These are phyloP conservation scores for Vireo altiloquus DNA, from an alignment of 2,113 vertebrate genomes.

Conservation along the genomic window DNA sequence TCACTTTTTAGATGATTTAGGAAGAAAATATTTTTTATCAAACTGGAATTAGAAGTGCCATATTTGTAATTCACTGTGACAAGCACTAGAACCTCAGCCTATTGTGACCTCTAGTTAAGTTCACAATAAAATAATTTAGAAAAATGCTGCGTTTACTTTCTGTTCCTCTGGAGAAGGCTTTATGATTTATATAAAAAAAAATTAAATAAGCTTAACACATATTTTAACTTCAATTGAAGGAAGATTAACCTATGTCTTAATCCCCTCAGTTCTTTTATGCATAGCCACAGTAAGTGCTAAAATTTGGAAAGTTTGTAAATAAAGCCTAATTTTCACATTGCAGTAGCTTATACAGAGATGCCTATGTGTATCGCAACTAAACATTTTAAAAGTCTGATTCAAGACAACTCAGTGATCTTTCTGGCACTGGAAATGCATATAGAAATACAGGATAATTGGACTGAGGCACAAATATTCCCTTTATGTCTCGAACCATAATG, in stretches of 20 bases:
- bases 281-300: not conserved
- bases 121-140: not conserved
- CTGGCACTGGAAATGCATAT: conserved; percentile 32
- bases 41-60: not conserved
- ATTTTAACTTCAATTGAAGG: conserved; percentile 5
- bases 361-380: not conserved
- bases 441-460: conserved; percentile 59
- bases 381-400: conserved; percentile 13
- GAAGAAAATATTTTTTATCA: not conserved
- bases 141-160: not conserved
- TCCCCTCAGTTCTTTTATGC: not conserved
- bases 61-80: not conserved
- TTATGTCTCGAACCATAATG: conserved; percentile 56
- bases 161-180: not conserved
- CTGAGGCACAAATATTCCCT: conserved; percentile 68
- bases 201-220: not conserved
- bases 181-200: not conserved
- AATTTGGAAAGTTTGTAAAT: not conserved
- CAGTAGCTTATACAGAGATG: not conserved
- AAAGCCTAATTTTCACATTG: not conserved
- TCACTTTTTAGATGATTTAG: not conserved
- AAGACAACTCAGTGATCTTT: conserved; percentile 53
- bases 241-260: not conserved
- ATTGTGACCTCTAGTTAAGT: not conserved
- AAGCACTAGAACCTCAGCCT: not conserved